These are phyloP conservation scores for Sipha maydis DNA, from an alignment of 2,888 invertebrate species.

Conservation along the genomic window DNA sequence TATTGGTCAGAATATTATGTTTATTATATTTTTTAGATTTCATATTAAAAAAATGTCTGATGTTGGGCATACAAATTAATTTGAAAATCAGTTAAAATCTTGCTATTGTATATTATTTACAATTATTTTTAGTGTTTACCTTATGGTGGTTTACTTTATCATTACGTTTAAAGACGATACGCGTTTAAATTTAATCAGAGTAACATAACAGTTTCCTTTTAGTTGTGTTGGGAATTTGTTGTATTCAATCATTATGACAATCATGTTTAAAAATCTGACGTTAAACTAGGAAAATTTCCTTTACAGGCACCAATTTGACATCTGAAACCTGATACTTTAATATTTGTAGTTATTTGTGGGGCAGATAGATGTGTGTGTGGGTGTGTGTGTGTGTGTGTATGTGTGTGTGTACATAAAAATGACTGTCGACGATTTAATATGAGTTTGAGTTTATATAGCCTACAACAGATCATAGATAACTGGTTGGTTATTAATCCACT, in stretches of 20 bases:
- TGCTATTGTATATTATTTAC: too few relatives aligned
- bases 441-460: slow-evolving; percentile 15
- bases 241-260: slow-evolving; percentile 52
- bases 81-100: too few relatives aligned
- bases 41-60: too few relatives aligned
- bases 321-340: slow-evolving; percentile 53
- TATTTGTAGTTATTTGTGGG: slow-evolving; percentile 39
- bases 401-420: slow-evolving; percentile 21
- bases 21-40: too few relatives aligned
- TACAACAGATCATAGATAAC: slow-evolving; percentile 55
- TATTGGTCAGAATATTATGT: too few relatives aligned
- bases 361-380: neutral
- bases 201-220: neutral
- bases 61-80: too few relatives aligned
- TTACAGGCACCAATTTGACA: neutral
- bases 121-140: too few relatives aligned
- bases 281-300: slow-evolving; percentile 26
- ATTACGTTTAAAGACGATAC: too few relatives aligned
- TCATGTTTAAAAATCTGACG: slow-evolving; percentile 41
- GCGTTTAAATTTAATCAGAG: neutral
- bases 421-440: slow-evolving; percentile 14
- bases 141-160: too few relatives aligned
- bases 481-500: slow-evolving; percentile 61
- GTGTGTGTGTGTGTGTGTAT: neutral
- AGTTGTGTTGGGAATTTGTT: neutral